These are phyloP conservation scores for Hirundichthys speculiger DNA, from an alignment of 2,113 vertebrate species.

Conservation along the genomic window DNA sequence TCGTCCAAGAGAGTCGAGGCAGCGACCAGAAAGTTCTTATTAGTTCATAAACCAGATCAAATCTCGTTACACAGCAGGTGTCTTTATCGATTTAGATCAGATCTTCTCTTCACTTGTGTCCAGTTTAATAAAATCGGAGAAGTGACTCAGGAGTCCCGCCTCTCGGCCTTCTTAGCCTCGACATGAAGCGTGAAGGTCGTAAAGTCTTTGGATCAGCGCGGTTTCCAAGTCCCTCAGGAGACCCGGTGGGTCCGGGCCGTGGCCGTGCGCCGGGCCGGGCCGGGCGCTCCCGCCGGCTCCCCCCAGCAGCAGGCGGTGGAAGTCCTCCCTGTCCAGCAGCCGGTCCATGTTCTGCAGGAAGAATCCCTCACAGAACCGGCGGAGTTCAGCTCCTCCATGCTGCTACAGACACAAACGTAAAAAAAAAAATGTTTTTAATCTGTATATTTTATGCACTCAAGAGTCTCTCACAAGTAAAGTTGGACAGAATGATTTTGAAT, in stretches of 20 bases:
- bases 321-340: constrained; percentile 86
- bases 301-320: constrained; percentile 87
- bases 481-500: no score
- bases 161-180: constrained; percentile 17
- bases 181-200: constrained; percentile 41
- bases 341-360: constrained; percentile 90
- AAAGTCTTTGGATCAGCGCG: constrained; percentile 62
- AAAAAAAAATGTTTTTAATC: no score
- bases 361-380: constrained; percentile 89
- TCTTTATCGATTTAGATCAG: no score
- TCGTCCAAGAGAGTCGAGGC: no score
- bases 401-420: constrained; percentile 72
- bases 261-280: constrained; percentile 8
- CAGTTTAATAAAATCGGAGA: no score
- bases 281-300: neutral
- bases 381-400: constrained; percentile 84
- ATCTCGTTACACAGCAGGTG: no score
- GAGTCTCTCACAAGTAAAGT: no score
- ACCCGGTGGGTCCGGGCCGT: constrained; percentile 14
- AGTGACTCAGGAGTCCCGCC: rapidly evolving
- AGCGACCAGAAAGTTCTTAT: no score
- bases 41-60: no score
- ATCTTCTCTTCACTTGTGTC: no score
- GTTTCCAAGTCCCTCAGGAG: constrained; percentile 69
- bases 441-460: no score